A percentile compares a stretch with the other conserved stretches of the same genome.
Evolutionary conservation across 2,888 invertebrate genomes (phyloP).

Genomic region (Pemphredon lugubris): DNA sequence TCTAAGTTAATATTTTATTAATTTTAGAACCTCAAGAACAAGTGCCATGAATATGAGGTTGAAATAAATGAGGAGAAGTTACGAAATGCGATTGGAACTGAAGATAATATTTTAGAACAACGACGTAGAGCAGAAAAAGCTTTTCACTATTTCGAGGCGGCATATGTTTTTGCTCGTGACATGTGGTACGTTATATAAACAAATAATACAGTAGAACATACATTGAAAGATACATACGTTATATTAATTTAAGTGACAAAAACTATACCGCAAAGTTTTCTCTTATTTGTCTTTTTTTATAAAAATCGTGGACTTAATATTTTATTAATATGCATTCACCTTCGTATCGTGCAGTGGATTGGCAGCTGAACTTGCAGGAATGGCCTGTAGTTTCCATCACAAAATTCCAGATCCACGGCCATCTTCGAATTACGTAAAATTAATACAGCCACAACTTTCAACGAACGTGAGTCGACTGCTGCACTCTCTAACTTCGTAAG

Average conservation of each 20-base stretch:
- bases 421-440: slow-evolving; percentile 50
- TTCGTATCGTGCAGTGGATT: slow-evolving; percentile 66
- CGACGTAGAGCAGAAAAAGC: slow-evolving; percentile 66
- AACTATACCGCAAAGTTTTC: too few species aligned
- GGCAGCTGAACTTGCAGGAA: slow-evolving; percentile 60
- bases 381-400: slow-evolving; percentile 67
- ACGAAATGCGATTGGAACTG: slow-evolving; percentile 58
- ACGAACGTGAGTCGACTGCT: slow-evolving; percentile 68
- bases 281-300: too few species aligned
- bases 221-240: too few species aligned
- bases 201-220: background rate
- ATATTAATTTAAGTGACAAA: too few species aligned
- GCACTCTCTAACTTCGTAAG: slow-evolving; percentile 68
- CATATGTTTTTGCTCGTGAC: slow-evolving; percentile 73
- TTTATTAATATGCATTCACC: slow-evolving; percentile 2
- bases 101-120: slow-evolving; percentile 51
- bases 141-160: slow-evolving; percentile 71
- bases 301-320: too few species aligned
- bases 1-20: background rate
- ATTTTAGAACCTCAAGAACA: slow-evolving; percentile 65
- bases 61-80: slow-evolving; percentile 59
- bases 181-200: slow-evolving; percentile 64
- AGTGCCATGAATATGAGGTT: slow-evolving; percentile 55
- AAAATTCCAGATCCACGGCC: slow-evolving; percentile 57
- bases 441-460: slow-evolving; percentile 67